These are phyloP conservation scores for Dysmachus trigonus DNA, from an alignment of 2,888 invertebrate genomes.

Conservation along the genomic window DNA sequence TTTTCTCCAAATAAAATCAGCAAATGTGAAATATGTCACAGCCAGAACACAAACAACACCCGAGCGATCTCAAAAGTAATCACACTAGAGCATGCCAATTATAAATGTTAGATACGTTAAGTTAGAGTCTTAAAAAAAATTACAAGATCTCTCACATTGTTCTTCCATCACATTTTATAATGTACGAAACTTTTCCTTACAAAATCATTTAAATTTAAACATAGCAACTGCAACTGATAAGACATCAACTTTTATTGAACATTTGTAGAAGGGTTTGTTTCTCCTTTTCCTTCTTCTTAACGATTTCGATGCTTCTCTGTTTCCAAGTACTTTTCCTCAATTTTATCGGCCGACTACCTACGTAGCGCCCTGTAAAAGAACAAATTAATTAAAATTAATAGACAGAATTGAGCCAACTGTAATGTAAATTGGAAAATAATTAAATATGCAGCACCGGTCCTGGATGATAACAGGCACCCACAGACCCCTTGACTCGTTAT, in stretches of 20 bases:
- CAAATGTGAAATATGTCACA: background rate
- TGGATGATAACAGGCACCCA: background rate
- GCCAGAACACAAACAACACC: background rate
- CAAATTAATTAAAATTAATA: constrained; percentile 9
- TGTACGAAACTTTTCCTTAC: constrained; percentile 3
- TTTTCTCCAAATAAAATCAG: background rate
- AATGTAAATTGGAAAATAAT: background rate
- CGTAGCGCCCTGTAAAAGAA: constrained; percentile 84
- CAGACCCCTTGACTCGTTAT: background rate
- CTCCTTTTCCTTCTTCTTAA: constrained; percentile 95
- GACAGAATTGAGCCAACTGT: background rate
- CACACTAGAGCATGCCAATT: background rate
- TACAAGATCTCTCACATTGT: background rate
- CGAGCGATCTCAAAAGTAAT: background rate
- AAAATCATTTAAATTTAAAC: background rate
- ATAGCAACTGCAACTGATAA: background rate
- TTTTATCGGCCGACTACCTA: constrained; percentile 98
- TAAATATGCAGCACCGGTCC: background rate
- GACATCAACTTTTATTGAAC: constrained; percentile 56
- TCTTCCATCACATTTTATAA: background rate
- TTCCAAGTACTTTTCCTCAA: constrained; percentile 96
- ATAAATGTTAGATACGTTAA: background rate
- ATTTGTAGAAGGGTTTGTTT: constrained; percentile 80
- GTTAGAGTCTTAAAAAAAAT: background rate
- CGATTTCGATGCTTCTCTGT: constrained; percentile 89